Percentiles rank a stretch among this genome's conserved stretches.
phyloP scores from a whole-genome alignment of 2,888 invertebrate genomes.

The Dynastes hyllus region DNA sequence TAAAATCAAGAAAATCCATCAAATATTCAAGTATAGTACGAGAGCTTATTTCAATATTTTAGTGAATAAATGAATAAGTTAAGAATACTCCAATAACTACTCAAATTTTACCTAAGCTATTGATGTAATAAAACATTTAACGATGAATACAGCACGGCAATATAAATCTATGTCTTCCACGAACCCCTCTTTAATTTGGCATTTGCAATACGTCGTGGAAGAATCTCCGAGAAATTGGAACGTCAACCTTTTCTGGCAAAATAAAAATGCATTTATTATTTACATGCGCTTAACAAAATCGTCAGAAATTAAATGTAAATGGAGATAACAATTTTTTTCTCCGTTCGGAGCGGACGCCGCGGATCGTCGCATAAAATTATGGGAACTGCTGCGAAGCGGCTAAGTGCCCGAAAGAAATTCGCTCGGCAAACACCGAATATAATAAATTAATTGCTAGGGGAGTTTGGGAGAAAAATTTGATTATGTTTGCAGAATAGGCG shows the following conservation, averaged over 20 bases:
- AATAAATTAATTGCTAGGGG: constrained; percentile 45
- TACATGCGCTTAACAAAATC: not conserved
- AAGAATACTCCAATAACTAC: not conserved
- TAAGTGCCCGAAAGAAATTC: constrained; percentile 36
- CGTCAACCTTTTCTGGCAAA: not conserved
- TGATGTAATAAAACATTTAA: not conserved
- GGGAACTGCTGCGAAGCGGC: constrained; percentile 1
- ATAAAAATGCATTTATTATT: constrained; percentile 27
- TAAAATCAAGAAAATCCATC: not conserved
- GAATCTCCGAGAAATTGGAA: not conserved
- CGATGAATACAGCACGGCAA: not conserved
- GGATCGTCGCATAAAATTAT: constrained; percentile 7
- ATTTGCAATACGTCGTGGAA: not conserved
- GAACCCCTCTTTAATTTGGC: not conserved
- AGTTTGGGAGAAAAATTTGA: constrained; percentile 41
- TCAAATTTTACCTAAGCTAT: not conserved
- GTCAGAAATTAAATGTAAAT: constrained; percentile 42
- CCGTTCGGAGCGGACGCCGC: not conserved
- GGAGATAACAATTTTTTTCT: constrained; percentile 26
- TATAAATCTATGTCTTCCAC: too few relatives aligned
- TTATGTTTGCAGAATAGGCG: constrained; percentile 37
- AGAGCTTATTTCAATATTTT: not conserved
- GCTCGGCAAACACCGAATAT: constrained; percentile 23
- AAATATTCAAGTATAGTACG: not conserved
- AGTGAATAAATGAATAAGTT: not conserved